Evolutionary conservation across 2,888 invertebrate genomes (phyloP).

Genomic region (Argyresthia goedartella): DNA sequence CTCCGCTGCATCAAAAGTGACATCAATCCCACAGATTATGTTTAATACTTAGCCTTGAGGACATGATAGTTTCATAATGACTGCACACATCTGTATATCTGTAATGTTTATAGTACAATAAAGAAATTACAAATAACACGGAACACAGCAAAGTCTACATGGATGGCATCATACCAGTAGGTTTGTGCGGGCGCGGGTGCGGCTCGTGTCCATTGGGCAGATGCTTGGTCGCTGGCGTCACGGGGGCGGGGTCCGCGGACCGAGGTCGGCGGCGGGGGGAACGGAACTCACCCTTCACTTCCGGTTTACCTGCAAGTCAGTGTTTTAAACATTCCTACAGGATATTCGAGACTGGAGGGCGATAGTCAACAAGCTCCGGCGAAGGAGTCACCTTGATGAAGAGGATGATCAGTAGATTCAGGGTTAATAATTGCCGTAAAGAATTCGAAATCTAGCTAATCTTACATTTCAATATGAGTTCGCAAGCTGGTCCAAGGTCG

Average conservation of each 20-base stretch:
- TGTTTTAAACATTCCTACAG: slow-evolving; percentile 8
- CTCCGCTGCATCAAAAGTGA: too few relatives aligned
- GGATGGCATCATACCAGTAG: slow-evolving; percentile 45
- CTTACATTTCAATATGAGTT: too few relatives aligned
- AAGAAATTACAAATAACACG: neutral
- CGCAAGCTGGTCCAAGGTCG: too few relatives aligned
- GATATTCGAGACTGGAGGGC: too few relatives aligned
- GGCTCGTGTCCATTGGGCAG: slow-evolving; percentile 67
- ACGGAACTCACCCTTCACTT: slow-evolving; percentile 70
- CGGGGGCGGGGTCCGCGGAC: slow-evolving; percentile 69
- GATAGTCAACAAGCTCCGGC: too few relatives aligned
- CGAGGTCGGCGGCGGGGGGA: slow-evolving; percentile 85
- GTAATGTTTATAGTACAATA: neutral
- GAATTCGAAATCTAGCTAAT: too few relatives aligned
- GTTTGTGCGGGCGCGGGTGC: slow-evolving; percentile 81
- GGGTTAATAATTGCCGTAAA: too few relatives aligned
- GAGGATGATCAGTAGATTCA: too few relatives aligned
- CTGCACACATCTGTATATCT: neutral
- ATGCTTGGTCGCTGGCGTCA: slow-evolving; percentile 23
- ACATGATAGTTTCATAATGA: too few relatives aligned
- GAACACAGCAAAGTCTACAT: neutral
- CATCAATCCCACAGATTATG: too few relatives aligned
- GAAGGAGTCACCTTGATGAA: too few relatives aligned
- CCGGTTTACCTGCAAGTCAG: slow-evolving; percentile 34
- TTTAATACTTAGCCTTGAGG: too few relatives aligned